phyloP scores from a whole-genome alignment of 92 coral and sea anemone species.

The Porites divaricata region DNA sequence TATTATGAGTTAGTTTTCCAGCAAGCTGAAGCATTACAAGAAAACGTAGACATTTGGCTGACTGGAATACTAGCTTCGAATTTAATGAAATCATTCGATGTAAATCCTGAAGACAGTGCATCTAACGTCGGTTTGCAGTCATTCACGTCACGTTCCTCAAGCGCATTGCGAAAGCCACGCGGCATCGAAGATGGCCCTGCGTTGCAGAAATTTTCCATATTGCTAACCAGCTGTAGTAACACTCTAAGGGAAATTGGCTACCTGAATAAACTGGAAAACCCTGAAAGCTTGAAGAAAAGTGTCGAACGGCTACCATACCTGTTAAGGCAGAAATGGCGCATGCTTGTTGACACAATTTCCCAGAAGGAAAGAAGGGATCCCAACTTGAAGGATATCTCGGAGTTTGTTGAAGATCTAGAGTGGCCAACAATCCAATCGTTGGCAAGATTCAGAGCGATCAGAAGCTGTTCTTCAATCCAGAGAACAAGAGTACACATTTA shows the following conservation, averaged over 20 bases:
- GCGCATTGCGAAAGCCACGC: conserved; percentile 19
- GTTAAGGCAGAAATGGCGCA: too few species aligned
- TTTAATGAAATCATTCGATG: not conserved
- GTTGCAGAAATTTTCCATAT: conserved; percentile 31
- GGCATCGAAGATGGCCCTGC: conserved; percentile 25
- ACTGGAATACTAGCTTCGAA: conserved; percentile 18
- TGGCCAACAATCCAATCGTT: conserved; percentile 32
- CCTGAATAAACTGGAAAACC: too few species aligned
- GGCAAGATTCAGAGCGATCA: conserved; percentile 24
- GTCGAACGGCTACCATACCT: too few species aligned
- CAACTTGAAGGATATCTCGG: too few species aligned
- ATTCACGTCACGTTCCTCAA: not conserved
- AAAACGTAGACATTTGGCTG: conserved; percentile 30
- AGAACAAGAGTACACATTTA: too few species aligned
- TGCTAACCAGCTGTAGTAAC: conserved; percentile 51
- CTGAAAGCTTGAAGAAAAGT: too few species aligned
- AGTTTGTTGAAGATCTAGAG: too few species aligned
- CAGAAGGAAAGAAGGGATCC: too few species aligned
- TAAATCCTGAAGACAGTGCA: conserved; percentile 51
- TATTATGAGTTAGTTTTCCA: not conserved
- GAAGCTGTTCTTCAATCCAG: not conserved
- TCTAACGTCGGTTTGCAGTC: conserved; percentile 39
- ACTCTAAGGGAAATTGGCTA: too few species aligned
- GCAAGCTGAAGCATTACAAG: not conserved
- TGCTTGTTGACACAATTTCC: too few species aligned